Conservation (phyloP, 2,888 invertebrate genomes). For the Cistogaster globosa region DNA sequence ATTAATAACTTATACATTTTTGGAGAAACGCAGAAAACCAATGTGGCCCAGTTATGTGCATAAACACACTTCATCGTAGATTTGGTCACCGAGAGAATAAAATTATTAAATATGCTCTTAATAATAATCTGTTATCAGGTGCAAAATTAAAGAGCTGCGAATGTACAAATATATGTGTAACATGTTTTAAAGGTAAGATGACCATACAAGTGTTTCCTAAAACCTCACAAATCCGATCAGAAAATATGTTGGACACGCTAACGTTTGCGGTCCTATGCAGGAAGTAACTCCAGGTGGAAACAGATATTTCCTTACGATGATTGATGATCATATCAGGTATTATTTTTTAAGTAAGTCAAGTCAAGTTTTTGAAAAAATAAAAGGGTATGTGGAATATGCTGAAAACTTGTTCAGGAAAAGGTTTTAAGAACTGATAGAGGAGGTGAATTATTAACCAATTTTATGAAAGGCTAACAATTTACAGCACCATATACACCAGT, state of each 20-base stretch:
- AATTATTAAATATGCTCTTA: slow-evolving; percentile 3
- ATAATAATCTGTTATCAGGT: slow-evolving; percentile 10
- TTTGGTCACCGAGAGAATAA: slow-evolving; percentile 32
- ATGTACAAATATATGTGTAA: slow-evolving; percentile 9
- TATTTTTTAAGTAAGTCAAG: slow-evolving; percentile 3
- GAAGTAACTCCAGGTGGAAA: slow-evolving; percentile 12
- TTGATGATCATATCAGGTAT: slow-evolving; percentile 34
- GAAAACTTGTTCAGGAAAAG: slow-evolving; percentile 13
- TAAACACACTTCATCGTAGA: slow-evolving; percentile 19
- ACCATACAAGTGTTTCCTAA: slow-evolving; percentile 24
- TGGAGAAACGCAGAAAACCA: neutral
- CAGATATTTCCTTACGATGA: slow-evolving; percentile 25
- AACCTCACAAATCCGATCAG: neutral
- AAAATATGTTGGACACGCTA: slow-evolving; percentile 18
- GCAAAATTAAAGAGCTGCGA: neutral
- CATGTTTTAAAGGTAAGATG: slow-evolving; percentile 25
- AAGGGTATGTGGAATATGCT: slow-evolving; percentile 13
- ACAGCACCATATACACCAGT: slow-evolving; percentile 63
- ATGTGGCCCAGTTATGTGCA: neutral
- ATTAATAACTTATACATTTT: neutral
- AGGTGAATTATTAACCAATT: slow-evolving; percentile 1
- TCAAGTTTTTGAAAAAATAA: neutral
- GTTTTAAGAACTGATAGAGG: slow-evolving; percentile 18
- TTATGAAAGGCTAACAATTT: slow-evolving; percentile 55
- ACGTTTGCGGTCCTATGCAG: slow-evolving; percentile 36